Conservation (phyloP, 2,888 invertebrate species). For the Drosophila helvetica region DNA sequence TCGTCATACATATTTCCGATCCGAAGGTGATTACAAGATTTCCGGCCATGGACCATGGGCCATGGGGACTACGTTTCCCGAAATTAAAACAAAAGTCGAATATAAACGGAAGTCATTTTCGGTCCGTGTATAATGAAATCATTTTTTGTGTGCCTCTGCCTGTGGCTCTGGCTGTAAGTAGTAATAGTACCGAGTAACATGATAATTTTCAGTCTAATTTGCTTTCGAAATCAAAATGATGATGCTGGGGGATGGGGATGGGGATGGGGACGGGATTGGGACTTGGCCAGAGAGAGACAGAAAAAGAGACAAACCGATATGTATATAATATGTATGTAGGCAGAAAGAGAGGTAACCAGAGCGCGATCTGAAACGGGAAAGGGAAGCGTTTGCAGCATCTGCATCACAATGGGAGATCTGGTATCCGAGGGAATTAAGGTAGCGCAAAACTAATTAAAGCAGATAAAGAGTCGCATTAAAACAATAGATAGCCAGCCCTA, state of each 20-base stretch:
- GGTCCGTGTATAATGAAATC: conserved; percentile 73
- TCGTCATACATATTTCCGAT: conserved; percentile 63
- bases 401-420: conserved; percentile 66
- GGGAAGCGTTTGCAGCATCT: conserved; percentile 71
- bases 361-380: conserved; percentile 54
- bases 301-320: neutral
- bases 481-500: conserved; percentile 59
- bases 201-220: conserved; percentile 53
- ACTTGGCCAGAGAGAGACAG: no score
- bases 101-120: conserved; percentile 75
- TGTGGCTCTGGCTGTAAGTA: conserved; percentile 1
- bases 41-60: conserved; percentile 7
- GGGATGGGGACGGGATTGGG: no score
- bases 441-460: conserved; percentile 80
- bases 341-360: neutral
- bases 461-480: conserved; percentile 79
- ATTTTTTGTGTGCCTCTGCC: conserved; percentile 40
- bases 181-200: conserved; percentile 40
- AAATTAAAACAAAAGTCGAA: conserved; percentile 76
- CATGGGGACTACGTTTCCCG: conserved; percentile 24
- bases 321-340: neutral
- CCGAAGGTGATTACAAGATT: conserved; percentile 62
- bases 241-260: neutral
- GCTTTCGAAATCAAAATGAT: conserved; percentile 64
- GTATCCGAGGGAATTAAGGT: conserved; percentile 60